Conservation (phyloP, 2,113 vertebrate species). For the Prinia subflava region DNA sequence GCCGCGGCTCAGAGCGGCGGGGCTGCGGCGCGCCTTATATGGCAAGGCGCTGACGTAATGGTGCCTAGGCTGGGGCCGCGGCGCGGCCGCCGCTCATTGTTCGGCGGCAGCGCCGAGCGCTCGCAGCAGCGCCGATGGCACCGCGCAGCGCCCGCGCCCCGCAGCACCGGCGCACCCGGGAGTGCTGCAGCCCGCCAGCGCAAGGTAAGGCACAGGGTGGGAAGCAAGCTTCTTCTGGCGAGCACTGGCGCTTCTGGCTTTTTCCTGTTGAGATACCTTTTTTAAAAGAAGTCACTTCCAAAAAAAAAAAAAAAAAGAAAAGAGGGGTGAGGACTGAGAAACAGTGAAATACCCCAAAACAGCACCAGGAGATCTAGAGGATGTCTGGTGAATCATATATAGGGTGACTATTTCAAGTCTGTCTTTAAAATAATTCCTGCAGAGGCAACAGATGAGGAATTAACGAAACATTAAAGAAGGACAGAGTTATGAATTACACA, state of each 20-base stretch:
- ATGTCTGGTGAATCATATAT: neutral
- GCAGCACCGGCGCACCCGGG: conserved; percentile 50
- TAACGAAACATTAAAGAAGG: neutral
- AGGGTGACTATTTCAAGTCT: neutral
- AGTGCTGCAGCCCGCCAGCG: neutral
- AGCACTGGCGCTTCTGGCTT: neutral
- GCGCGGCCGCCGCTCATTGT: conserved; percentile 88
- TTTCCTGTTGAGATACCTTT: neutral
- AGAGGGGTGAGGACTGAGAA: neutral
- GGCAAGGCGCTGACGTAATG: conserved; percentile 95
- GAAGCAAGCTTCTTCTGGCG: neutral
- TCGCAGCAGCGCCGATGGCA: conserved; percentile 74
- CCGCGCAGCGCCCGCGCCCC: conserved; percentile 41
- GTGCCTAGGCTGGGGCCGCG: conserved; percentile 84
- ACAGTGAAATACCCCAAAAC: neutral
- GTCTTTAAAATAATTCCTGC: neutral
- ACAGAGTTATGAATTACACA: conserved; percentile 21
- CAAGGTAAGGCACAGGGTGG: conserved; percentile 57
- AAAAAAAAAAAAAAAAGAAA: neutral
- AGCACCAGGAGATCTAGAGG: neutral
- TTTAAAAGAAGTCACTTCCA: neutral
- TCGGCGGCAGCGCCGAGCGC: conserved; percentile 85
- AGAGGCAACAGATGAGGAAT: neutral
- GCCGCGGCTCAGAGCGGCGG: no score
- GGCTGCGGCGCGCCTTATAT: conserved; percentile 94